These are phyloP conservation scores for Callinectes sapidus DNA, from an alignment of 2,888 invertebrate species.

Conservation along the genomic window DNA sequence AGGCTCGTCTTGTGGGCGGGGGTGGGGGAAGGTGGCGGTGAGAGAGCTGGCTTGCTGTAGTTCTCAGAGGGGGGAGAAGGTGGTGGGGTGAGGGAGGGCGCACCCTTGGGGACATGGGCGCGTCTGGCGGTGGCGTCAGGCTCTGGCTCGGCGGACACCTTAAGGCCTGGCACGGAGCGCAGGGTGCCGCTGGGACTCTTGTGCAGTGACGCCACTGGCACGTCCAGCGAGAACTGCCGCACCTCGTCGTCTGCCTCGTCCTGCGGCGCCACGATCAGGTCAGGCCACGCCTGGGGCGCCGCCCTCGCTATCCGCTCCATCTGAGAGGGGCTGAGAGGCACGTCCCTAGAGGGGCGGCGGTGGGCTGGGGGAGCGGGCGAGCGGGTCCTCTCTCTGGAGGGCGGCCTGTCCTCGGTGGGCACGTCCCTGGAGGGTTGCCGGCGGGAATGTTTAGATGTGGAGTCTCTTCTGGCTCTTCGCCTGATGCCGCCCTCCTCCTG, in stretches of 20 bases:
- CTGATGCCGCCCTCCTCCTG: conserved; percentile 53
- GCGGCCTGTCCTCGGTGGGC: conserved; percentile 53
- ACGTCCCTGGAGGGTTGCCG: conserved; percentile 63
- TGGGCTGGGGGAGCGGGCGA: conserved; percentile 40
- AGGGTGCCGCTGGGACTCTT: conserved; percentile 65
- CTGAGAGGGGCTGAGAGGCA: conserved; percentile 65
- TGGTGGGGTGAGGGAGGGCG: conserved; percentile 21
- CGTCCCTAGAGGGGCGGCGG: conserved; percentile 71
- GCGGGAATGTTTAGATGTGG: conserved; percentile 54
- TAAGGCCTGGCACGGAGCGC: conserved; percentile 51
- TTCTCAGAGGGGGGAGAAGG: background rate
- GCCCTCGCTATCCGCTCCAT: conserved; percentile 57
- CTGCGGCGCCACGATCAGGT: conserved; percentile 67
- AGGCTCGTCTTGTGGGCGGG: conserved; percentile 31
- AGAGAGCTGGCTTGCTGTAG: background rate
- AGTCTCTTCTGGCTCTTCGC: conserved; percentile 39
- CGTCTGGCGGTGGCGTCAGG: background rate
- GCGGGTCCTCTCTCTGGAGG: conserved; percentile 48
- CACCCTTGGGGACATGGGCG: background rate
- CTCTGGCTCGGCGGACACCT: conserved; percentile 11
- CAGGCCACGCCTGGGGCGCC: conserved; percentile 68
- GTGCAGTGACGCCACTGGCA: conserved; percentile 58
- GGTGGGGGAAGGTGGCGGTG: background rate
- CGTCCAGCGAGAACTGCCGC: conserved; percentile 52
- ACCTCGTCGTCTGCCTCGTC: conserved; percentile 55